Conservation (phyloP, 2,113 vertebrate species). For the Syngnathus floridae region DNA sequence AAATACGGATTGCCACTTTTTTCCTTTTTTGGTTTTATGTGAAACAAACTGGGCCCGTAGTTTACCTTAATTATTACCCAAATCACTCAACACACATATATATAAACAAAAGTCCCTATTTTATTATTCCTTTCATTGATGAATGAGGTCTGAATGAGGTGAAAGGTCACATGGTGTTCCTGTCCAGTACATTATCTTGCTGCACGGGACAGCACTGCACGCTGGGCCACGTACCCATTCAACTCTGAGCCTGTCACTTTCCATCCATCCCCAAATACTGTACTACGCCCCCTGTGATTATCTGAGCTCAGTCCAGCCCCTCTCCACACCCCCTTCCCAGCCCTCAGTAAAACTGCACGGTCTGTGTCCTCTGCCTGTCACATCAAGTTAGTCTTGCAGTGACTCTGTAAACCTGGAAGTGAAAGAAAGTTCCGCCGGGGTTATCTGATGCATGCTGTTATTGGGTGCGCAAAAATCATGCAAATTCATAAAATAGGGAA, state of each 20-base stretch:
- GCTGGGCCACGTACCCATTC: conserved; percentile 76
- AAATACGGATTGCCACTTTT: not conserved
- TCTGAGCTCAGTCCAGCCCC: conserved; percentile 66
- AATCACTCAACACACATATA: not conserved
- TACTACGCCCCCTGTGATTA: conserved; percentile 77
- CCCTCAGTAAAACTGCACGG: conserved; percentile 15
- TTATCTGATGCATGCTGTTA: not conserved
- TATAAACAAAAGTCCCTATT: conserved; percentile 4
- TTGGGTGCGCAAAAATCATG: not conserved
- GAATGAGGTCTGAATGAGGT: conserved; percentile 47
- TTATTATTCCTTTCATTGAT: conserved; percentile 13
- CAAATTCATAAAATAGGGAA: not conserved
- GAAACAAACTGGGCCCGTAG: not conserved
- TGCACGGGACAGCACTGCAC: conserved; percentile 58
- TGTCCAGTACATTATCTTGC: conserved; percentile 56
- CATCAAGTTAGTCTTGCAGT: conserved; percentile 77
- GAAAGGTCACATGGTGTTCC: conserved; percentile 57
- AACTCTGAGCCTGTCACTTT: conserved; percentile 83
- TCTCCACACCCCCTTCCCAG: conserved; percentile 30
- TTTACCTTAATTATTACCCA: not conserved
- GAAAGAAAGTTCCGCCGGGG: conserved; percentile 72
- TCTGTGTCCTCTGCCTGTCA: conserved; percentile 63
- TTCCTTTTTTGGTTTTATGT: not conserved
- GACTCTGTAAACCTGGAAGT: conserved; percentile 77
- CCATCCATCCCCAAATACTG: conserved; percentile 75